phyloP scores from a whole-genome alignment of 2,888 invertebrate genomes.

The Bembecia ichneumoniformis region DNA sequence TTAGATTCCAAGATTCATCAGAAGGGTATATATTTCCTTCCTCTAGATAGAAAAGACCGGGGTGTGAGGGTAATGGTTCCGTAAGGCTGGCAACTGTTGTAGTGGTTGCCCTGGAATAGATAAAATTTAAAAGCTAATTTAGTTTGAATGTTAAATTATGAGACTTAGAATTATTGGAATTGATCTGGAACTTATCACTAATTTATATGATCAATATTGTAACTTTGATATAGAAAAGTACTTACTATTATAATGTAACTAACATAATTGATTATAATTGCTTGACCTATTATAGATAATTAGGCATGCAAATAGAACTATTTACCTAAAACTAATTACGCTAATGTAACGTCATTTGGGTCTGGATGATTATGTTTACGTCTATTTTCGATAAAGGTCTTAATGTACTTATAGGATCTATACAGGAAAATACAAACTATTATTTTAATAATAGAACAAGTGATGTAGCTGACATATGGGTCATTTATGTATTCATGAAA shows the following conservation, averaged over 20 bases:
- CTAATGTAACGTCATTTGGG: not conserved
- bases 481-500: constrained; percentile 6
- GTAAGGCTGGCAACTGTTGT: not conserved
- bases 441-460: constrained; percentile 11
- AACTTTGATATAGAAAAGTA: too few species aligned
- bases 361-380: not conserved
- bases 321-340: too few species aligned
- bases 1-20: constrained; percentile 16
- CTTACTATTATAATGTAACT: too few species aligned
- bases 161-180: too few species aligned
- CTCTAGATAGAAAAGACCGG: constrained; percentile 12
- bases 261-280: too few species aligned
- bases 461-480: constrained; percentile 11
- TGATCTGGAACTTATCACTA: too few species aligned
- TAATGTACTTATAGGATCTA: constrained; percentile 6
- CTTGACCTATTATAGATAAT: too few species aligned
- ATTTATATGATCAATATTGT: too few species aligned
- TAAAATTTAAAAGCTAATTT: too few species aligned
- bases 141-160: too few species aligned
- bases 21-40: constrained; percentile 9
- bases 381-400: not conserved
- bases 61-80: constrained; percentile 10
- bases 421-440: constrained; percentile 9
- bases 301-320: too few species aligned
- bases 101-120: not conserved